Evolutionary conservation across 2,888 invertebrate species (phyloP), one percentile per base, ranked within the genome.

Genomic region (Galerucella pusilla): DNA sequence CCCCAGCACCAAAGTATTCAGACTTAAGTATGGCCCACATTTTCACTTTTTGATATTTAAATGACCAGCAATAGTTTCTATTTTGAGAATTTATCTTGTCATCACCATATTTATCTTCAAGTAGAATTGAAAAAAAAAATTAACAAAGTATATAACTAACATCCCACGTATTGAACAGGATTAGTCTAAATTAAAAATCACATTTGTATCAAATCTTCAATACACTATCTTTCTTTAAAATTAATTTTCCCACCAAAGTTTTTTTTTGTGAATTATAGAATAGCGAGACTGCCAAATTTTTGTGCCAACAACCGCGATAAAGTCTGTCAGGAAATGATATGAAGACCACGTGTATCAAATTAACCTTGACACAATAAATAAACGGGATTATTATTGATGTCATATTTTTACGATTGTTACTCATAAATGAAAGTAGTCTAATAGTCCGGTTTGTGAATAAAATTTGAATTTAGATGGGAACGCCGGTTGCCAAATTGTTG

Each of bases 291-390:
- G 45, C 64, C 64, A 65, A 65, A 46, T 65, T 46, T 16, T 11
- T 25, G 46, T 46, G 46, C 46, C 64, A n/a, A 65, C 46, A 42
- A 64, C 64, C 64, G 46, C 64, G n/a, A 63, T 63, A 63, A 14
- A 63, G 63, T 63, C 28, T 28, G 63, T 75, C 77, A 74, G 79
- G 79, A 80, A 81, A 71, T 66, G 75, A 59, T 77, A 79, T 74
- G 75, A 64, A 67, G 45, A 81, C 79, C 81, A 81, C 80, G 79
- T 81, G 81, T 79, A 78, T 67, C 68, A 68, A 16, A 59, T 71
- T 74, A 72, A 79, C 80, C 81, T 81, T 81, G 80, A 81, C 80
- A 81, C 74, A 79, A 80, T 77, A 76, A 80, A 80, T 78, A 77
- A 77, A 78, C 81, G 79, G 80, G 80, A 81, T 71, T 69, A 54